phyloP scores from a whole-genome alignment of 2,888 invertebrate species.

The Biston betularia region DNA sequence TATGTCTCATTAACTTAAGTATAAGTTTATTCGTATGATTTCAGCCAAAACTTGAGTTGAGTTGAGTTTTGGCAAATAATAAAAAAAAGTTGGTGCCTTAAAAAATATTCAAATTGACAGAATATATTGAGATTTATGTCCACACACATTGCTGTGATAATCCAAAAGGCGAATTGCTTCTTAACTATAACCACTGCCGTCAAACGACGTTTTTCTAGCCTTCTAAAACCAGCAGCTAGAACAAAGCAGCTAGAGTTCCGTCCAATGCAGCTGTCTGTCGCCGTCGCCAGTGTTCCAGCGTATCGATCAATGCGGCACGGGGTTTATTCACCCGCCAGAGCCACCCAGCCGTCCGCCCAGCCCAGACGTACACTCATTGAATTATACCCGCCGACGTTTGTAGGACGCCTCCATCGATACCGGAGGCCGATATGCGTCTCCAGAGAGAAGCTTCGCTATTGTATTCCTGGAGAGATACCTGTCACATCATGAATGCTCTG shows the following conservation, averaged over 20 bases:
- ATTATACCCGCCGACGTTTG: slow-evolving; percentile 52
- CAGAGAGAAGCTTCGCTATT: slow-evolving; percentile 7
- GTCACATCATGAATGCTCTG: background rate
- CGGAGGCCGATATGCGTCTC: slow-evolving; percentile 20
- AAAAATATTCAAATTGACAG: background rate
- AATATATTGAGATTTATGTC: background rate
- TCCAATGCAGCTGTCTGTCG: slow-evolving; percentile 36
- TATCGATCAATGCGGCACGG: slow-evolving; percentile 53
- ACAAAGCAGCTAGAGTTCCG: slow-evolving; percentile 29
- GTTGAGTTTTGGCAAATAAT: too few species aligned
- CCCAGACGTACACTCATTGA: slow-evolving; percentile 50
- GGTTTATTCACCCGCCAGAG: slow-evolving; percentile 50
- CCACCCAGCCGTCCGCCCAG: slow-evolving; percentile 26
- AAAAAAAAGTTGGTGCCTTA: background rate
- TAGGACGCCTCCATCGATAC: slow-evolving; percentile 39
- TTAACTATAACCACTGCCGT: background rate
- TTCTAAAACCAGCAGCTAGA: slow-evolving; percentile 19
- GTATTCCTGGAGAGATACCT: slow-evolving; percentile 1
- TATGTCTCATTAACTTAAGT: too few species aligned
- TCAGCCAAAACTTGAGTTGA: background rate
- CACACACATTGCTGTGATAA: background rate
- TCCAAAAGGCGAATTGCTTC: background rate
- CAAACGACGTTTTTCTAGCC: slow-evolving; percentile 1
- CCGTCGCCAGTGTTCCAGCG: slow-evolving; percentile 38
- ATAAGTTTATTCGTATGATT: background rate